A percentile compares a stretch with the other conserved stretches of the same genome.
Conservation (phyloP, 2,797 vertebrate genomes). For the Amphiprion clarkii region DNA sequence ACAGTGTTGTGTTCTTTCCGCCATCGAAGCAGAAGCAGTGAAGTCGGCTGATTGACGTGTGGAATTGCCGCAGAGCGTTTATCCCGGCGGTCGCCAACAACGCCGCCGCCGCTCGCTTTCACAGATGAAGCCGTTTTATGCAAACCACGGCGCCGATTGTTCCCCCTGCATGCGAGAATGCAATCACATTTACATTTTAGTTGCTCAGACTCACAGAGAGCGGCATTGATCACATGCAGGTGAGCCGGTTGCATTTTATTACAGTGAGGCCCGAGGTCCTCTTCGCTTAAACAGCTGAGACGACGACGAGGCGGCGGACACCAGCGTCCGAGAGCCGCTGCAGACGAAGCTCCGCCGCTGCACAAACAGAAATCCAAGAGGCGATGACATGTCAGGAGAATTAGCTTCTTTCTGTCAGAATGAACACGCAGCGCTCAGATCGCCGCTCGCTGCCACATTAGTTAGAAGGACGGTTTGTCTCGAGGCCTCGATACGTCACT, state of each 20-base stretch:
- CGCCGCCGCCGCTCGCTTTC: conserved; percentile 22
- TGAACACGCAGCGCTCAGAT: too few species aligned
- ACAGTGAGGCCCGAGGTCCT: not conserved
- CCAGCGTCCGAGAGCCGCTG: too few species aligned
- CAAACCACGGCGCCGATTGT: conserved; percentile 39
- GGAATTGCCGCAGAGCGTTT: conserved; percentile 31
- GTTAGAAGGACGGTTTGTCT: too few species aligned
- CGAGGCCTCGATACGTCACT: conserved; percentile 1
- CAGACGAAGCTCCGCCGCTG: too few species aligned
- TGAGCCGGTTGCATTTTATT: conserved; percentile 17
- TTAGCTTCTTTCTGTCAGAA: conserved; percentile 31
- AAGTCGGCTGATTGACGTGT: conserved; percentile 35
- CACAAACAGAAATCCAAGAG: conserved; percentile 17
- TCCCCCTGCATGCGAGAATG: conserved; percentile 47
- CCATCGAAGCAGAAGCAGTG: not conserved
- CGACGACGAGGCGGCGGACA: not conserved
- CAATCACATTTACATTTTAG: conserved; percentile 66
- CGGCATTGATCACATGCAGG: conserved; percentile 33
- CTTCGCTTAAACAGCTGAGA: conserved; percentile 6
- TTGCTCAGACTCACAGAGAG: conserved; percentile 30
- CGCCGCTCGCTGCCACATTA: too few species aligned
- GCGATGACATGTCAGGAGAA: conserved; percentile 2
- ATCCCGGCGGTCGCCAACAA: conserved; percentile 25
- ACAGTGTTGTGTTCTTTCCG: too few species aligned
- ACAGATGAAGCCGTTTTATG: conserved; percentile 44